phyloP scores from a whole-genome alignment of 2,797 vertebrate species.

The Perodicticus potto region DNA sequence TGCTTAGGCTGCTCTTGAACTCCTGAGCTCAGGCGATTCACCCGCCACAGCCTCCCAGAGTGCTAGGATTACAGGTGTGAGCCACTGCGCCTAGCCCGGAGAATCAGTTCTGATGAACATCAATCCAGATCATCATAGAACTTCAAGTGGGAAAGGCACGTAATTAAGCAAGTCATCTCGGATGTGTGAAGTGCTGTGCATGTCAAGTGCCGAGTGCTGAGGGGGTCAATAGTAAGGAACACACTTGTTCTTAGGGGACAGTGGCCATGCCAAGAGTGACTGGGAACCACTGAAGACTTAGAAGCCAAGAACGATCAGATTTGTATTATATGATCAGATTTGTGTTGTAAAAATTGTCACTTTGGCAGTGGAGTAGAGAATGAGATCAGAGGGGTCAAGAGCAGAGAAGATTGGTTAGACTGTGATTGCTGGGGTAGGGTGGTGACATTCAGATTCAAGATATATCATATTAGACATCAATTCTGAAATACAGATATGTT shows the following conservation, averaged over 20 bases:
- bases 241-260: not conserved
- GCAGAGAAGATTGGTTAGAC: not conserved
- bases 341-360: not conserved
- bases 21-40: too few species aligned
- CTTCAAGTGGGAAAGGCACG: not conserved
- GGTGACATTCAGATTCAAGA: not conserved
- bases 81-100: too few species aligned
- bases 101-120: not conserved
- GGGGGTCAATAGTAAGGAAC: not conserved
- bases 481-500: not conserved
- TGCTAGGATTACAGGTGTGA: too few species aligned
- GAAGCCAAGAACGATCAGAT: not conserved
- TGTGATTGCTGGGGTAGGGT: not conserved
- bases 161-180: not conserved
- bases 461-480: rapidly evolving
- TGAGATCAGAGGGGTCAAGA: not conserved
- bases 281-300: not conserved
- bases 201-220: rapidly evolving
- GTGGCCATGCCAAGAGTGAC: not conserved
- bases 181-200: not conserved
- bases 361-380: not conserved
- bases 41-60: too few species aligned
- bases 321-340: not conserved
- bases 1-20: too few species aligned
- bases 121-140: not conserved